Percentiles rank a stretch among this genome's conserved stretches.
These are phyloP conservation scores for Noctua pronuba DNA, from an alignment of 2,888 invertebrate species.

Conservation along the genomic window DNA sequence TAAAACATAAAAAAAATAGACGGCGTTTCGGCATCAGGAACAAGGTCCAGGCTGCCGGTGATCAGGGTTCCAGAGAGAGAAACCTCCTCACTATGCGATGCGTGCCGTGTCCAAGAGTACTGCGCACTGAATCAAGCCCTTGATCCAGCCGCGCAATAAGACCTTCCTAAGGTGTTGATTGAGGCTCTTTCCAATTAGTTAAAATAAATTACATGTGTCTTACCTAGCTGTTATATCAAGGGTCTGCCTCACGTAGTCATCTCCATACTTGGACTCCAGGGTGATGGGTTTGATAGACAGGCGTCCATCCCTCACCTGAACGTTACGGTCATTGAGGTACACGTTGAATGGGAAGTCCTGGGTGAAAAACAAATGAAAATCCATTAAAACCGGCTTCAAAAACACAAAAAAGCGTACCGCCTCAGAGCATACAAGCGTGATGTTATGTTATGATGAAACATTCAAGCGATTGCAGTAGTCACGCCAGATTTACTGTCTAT, in stretches of 20 bases:
- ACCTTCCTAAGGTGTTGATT: too few species aligned
- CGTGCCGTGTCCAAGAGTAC: too few species aligned
- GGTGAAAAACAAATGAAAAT: slow-evolving; percentile 14
- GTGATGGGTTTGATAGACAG: slow-evolving; percentile 91
- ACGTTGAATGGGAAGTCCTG: slow-evolving; percentile 94
- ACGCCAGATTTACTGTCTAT: too few species aligned
- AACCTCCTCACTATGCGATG: neutral
- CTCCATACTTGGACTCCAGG: slow-evolving; percentile 89
- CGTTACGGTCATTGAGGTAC: slow-evolving; percentile 90
- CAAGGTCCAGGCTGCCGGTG: neutral
- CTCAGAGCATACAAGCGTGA: too few species aligned
- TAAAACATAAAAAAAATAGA: neutral
- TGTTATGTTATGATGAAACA: too few species aligned
- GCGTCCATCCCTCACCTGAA: slow-evolving; percentile 88
- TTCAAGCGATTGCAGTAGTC: too few species aligned
- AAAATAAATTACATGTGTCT: neutral
- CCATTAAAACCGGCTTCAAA: too few species aligned
- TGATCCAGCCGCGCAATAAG: too few species aligned
- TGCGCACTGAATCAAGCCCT: too few species aligned
- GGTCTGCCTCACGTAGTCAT: slow-evolving; percentile 84
- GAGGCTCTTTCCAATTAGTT: neutral
- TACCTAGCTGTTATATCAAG: slow-evolving; percentile 84
- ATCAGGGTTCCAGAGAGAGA: neutral
- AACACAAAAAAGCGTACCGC: too few species aligned
- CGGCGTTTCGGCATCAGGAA: neutral